Evolutionary conservation across 1,140 invertebrate species (phyloP).

Genomic region (Atopsyche davidsoni): DNA sequence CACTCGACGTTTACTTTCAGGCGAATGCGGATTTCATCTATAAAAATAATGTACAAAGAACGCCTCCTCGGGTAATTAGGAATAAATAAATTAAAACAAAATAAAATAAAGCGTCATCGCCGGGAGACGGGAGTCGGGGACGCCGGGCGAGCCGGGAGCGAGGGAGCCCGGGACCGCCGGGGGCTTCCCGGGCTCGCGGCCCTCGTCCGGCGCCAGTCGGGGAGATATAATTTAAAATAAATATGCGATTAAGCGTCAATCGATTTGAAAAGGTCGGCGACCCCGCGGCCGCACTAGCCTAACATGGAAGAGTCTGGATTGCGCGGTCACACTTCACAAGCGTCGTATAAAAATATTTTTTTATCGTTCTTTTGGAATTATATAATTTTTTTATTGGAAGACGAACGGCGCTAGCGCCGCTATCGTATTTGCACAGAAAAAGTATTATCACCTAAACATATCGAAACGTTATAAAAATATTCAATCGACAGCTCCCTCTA

Average conservation of each 20-base stretch:
- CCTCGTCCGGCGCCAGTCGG: too few relatives aligned
- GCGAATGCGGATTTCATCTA: conserved; percentile 6
- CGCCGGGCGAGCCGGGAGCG: too few relatives aligned
- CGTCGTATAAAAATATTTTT: conserved; percentile 23
- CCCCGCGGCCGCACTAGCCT: neutral
- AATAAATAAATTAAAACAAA: too few relatives aligned
- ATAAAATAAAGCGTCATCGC: too few relatives aligned
- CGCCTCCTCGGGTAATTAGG: neutral
- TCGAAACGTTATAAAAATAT: too few relatives aligned
- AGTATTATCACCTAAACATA: too few relatives aligned
- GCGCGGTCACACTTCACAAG: conserved; percentile 9
- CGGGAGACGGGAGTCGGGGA: too few relatives aligned
- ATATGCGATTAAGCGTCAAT: conserved; percentile 17
- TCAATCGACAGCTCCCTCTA: too few relatives aligned
- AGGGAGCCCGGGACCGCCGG: too few relatives aligned
- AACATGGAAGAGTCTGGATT: conserved; percentile 23
- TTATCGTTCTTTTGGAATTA: conserved; percentile 14
- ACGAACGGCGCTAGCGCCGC: conserved; percentile 19
- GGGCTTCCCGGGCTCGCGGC: too few relatives aligned
- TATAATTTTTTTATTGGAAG: conserved; percentile 21
- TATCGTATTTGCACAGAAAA: conserved; percentile 22
- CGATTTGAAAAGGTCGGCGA: neutral
- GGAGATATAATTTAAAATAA: conserved; percentile 17
- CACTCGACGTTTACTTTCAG: conserved; percentile 1
- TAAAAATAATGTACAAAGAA: conserved; percentile 10